Evolutionary conservation across 2,888 invertebrate genomes (phyloP).

Genomic region (Lithophane ornitopus): DNA sequence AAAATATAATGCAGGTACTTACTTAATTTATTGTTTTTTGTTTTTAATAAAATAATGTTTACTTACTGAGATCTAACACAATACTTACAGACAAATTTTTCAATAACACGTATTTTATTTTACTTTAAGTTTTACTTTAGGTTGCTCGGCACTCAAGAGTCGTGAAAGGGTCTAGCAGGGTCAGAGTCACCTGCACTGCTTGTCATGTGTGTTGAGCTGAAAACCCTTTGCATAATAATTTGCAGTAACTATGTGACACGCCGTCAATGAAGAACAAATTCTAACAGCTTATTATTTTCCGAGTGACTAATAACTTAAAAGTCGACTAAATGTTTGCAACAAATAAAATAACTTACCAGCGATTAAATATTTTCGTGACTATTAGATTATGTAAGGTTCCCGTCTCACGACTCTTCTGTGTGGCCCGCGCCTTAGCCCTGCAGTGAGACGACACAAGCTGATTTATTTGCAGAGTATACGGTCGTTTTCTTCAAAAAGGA

Average conservation of each 20-base stretch:
- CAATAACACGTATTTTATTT: background rate
- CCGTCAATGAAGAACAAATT: background rate
- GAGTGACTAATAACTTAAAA: too few species aligned
- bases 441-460: background rate
- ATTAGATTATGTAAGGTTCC: too few species aligned
- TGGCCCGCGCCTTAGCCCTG: too few species aligned
- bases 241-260: background rate
- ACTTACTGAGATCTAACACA: background rate
- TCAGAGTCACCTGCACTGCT: background rate
- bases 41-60: background rate
- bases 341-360: too few species aligned
- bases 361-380: too few species aligned
- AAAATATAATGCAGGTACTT: background rate
- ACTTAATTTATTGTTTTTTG: background rate
- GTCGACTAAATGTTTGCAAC: too few species aligned
- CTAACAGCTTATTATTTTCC: too few species aligned
- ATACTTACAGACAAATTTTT: background rate
- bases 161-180: background rate
- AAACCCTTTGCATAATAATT: background rate
- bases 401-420: too few species aligned
- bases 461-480: background rate
- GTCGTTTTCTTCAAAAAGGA: too few species aligned
- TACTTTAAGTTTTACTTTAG: background rate
- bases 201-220: background rate
- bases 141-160: background rate